Evolutionary conservation across 2,888 invertebrate genomes (phyloP).

Genomic region (Amphipoea lucens): DNA sequence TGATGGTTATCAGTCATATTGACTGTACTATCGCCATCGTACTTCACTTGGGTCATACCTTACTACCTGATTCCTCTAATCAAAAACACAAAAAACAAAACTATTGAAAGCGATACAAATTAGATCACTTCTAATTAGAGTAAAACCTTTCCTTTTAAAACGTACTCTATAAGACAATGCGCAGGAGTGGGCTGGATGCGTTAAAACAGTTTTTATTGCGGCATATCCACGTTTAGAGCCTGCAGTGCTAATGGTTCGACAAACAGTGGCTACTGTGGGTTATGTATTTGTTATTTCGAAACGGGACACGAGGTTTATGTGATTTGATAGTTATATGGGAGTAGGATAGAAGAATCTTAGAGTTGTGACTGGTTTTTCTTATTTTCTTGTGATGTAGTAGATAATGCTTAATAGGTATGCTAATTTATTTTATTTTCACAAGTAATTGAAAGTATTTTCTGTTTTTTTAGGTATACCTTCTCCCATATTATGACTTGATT

Average conservation of each 20-base stretch:
- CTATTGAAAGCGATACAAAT: constrained; percentile 54
- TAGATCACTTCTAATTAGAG: constrained; percentile 71
- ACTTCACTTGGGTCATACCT: not conserved
- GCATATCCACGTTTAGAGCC: constrained; percentile 73
- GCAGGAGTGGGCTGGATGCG: constrained; percentile 59
- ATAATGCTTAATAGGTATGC: too few species aligned
- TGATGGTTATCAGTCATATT: not conserved
- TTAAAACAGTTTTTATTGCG: constrained; percentile 77
- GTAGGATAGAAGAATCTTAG: not conserved
- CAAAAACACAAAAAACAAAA: constrained; percentile 19
- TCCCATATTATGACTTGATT: not conserved
- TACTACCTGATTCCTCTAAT: not conserved
- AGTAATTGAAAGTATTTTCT: not conserved
- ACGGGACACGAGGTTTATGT: constrained; percentile 26
- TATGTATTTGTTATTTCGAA: constrained; percentile 27
- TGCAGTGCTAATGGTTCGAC: constrained; percentile 78
- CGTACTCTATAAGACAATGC: constrained; percentile 69
- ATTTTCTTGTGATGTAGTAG: not conserved
- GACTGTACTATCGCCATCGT: not conserved
- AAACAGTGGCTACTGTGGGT: constrained; percentile 79
- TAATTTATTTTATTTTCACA: not conserved
- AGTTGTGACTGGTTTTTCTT: not conserved
- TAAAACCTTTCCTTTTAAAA: constrained; percentile 60
- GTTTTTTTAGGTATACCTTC: too few species aligned
- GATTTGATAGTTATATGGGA: not conserved